These are phyloP conservation scores for Brachionus sp. DNA, from an alignment of 1,140 invertebrate genomes.

Conservation along the genomic window DNA sequence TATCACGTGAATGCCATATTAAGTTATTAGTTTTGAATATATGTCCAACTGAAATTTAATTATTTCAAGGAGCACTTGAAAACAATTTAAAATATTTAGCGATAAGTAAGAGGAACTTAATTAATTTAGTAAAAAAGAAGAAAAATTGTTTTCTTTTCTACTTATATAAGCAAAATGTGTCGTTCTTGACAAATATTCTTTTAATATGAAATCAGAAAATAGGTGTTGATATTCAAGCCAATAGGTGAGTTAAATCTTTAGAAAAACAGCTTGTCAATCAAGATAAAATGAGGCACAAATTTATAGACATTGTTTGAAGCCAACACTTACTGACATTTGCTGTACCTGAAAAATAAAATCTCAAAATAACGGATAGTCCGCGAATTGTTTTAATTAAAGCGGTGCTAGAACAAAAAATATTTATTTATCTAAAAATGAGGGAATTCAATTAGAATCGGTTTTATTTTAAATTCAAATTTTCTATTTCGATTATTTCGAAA, in stretches of 20 bases:
- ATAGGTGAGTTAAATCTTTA: neutral
- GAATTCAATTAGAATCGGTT: neutral
- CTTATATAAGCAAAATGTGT: neutral
- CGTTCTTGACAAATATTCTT: neutral
- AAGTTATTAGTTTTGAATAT: neutral
- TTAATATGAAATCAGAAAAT: neutral
- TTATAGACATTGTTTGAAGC: neutral
- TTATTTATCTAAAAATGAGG: constrained; percentile 21
- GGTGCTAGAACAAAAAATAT: neutral
- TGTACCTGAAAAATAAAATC: neutral
- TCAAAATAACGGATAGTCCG: neutral
- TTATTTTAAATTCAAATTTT: constrained; percentile 21
- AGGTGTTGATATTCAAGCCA: neutral
- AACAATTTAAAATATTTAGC: neutral
- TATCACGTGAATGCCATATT: neutral
- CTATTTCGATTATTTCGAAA: constrained; percentile 18
- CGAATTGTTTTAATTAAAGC: neutral
- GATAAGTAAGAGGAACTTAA: constrained; percentile 1
- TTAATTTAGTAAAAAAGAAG: neutral
- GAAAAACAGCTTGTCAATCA: neutral
- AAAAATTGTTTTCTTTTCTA: neutral
- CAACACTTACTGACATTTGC: neutral
- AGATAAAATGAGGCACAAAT: neutral
- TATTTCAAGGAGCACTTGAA: neutral
- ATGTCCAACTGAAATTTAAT: neutral